Percentiles rank a stretch among this genome's conserved stretches.
phyloP scores from a whole-genome alignment of 2,113 vertebrate genomes.

The Phrynosoma blainvillii region DNA sequence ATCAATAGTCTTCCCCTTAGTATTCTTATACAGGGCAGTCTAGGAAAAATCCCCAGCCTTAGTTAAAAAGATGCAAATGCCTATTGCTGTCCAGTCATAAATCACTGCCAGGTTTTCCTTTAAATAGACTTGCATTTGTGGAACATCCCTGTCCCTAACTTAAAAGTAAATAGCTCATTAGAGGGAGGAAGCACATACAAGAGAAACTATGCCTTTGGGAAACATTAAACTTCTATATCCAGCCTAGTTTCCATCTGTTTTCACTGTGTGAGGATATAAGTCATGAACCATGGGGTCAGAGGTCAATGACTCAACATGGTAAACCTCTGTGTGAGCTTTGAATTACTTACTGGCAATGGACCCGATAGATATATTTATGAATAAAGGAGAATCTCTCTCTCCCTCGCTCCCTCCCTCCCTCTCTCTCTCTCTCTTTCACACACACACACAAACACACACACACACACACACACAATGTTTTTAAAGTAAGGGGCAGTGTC shows the following conservation, averaged over 20 bases:
- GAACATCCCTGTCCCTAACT: neutral
- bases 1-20: too few species aligned
- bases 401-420: too few species aligned
- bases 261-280: conserved; percentile 18
- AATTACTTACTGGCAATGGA: conserved; percentile 38
- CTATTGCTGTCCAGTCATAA: neutral
- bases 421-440: neutral
- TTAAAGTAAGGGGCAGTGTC: too few species aligned
- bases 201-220: conserved; percentile 49
- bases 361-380: neutral
- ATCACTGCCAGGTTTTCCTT: conserved; percentile 34
- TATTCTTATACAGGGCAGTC: neutral
- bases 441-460: too few species aligned
- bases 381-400: too few species aligned
- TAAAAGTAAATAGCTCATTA: conserved; percentile 56
- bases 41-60: conserved; percentile 22
- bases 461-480: too few species aligned
- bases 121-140: conserved; percentile 47
- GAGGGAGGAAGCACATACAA: conserved; percentile 51
- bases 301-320: conserved; percentile 39
- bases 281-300: conserved; percentile 14
- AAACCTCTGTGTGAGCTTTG: neutral
- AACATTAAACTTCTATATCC: conserved; percentile 61
- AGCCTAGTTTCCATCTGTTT: conserved; percentile 57
- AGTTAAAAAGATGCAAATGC: conserved; percentile 30